A percentile compares a stretch with the other conserved stretches of the same genome.
phyloP scores from a whole-genome alignment of 1,140 invertebrate species.

The Philotrypesis tridentata region DNA sequence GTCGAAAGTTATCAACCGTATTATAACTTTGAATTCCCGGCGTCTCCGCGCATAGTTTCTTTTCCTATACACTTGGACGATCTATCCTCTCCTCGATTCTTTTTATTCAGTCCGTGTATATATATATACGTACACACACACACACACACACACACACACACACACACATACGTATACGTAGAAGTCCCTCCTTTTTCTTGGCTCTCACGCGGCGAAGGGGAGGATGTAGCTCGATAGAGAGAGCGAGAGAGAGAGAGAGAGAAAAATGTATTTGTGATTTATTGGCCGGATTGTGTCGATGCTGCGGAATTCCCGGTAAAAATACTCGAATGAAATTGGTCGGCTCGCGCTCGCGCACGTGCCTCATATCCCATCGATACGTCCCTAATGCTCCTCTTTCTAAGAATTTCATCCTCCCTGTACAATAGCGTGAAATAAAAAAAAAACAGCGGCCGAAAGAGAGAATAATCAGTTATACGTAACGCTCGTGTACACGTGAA shows the following conservation, averaged over 20 bases:
- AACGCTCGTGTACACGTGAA: too few species aligned
- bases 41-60: not conserved
- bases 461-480: too few species aligned
- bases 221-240: not conserved
- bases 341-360: not conserved
- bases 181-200: not conserved
- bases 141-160: too few species aligned
- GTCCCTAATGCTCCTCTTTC: too few species aligned
- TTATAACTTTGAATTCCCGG: not conserved
- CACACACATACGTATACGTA: too few species aligned
- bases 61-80: not conserved
- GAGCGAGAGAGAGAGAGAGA: constrained; percentile 29
- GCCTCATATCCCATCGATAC: too few species aligned
- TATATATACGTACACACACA: too few species aligned
- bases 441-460: too few species aligned
- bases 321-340: constrained; percentile 39
- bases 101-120: not conserved
- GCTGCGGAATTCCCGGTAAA: constrained; percentile 35
- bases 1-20: constrained; percentile 11
- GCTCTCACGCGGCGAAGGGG: not conserved
- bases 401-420: too few species aligned
- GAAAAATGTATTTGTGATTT: constrained; percentile 52
- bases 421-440: too few species aligned
- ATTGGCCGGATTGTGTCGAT: constrained; percentile 45
- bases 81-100: not conserved